Conservation (phyloP, 2,113 vertebrate genomes). For the Sinocyclocheilus maitianheensis region DNA sequence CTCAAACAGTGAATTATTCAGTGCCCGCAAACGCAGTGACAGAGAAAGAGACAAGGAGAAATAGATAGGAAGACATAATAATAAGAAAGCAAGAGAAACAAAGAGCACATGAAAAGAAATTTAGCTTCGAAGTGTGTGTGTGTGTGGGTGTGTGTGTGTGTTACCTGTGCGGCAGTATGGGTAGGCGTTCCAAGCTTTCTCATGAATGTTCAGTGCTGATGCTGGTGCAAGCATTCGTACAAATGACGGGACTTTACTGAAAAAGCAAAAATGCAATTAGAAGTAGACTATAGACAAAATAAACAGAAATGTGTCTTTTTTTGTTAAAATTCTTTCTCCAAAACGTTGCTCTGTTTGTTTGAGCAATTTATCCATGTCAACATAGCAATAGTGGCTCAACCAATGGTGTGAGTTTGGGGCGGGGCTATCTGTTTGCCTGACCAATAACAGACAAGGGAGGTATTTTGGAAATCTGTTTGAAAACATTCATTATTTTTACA, state of each 20-base stretch:
- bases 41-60: constrained; percentile 30
- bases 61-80: not conserved
- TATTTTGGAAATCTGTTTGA: not conserved
- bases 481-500: too few relatives aligned
- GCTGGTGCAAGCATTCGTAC: constrained; percentile 96
- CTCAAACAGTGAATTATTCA: constrained; percentile 77
- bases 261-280: constrained; percentile 43
- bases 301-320: not conserved
- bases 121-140: not conserved
- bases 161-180: constrained; percentile 89
- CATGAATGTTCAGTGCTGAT: constrained; percentile 96
- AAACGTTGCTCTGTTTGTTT: not conserved
- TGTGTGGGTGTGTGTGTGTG: constrained; percentile 58
- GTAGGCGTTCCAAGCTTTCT: constrained; percentile 98
- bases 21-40: constrained; percentile 57
- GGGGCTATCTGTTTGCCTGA: not conserved
- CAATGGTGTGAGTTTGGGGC: not conserved
- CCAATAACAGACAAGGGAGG: not conserved
- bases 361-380: not conserved
- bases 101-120: not conserved
- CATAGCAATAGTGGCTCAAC: not conserved
- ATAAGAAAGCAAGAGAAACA: constrained; percentile 8
- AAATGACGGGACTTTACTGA: constrained; percentile 93
- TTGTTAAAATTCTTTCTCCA: not conserved
- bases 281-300: too few relatives aligned